phyloP scores from a whole-genome alignment of 2,113 vertebrate species.

The Elanus axillaris region DNA sequence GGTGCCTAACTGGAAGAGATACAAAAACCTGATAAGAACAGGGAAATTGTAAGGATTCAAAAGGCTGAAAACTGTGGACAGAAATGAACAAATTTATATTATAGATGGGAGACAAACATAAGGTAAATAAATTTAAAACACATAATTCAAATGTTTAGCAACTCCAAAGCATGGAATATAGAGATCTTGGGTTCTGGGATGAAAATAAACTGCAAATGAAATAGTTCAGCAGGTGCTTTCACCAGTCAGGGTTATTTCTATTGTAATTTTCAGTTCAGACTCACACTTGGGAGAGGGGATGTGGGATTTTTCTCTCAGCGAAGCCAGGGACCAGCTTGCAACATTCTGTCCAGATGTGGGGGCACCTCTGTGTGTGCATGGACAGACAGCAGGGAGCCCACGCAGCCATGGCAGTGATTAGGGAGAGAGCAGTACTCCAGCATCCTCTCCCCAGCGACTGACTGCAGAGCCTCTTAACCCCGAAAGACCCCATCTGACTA shows the following conservation, averaged over 20 bases:
- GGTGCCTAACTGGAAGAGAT: neutral
- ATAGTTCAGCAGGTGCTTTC: neutral
- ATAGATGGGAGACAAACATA: neutral
- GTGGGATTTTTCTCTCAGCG: neutral
- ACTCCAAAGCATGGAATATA: neutral
- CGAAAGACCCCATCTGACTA: neutral
- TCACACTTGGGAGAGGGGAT: neutral
- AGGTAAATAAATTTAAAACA: neutral
- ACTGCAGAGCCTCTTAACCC: neutral
- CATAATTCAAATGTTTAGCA: neutral
- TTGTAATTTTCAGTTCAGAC: neutral
- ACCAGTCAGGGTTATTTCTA: neutral
- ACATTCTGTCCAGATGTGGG: neutral
- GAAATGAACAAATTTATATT: neutral
- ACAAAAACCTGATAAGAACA: neutral
- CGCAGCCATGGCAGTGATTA: rapidly evolving
- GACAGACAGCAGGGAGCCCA: neutral
- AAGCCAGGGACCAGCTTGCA: neutral
- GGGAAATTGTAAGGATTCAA: neutral
- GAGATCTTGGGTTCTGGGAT: neutral
- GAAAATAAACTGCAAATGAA: neutral
- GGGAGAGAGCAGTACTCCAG: neutral
- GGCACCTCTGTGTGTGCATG: rapidly evolving
- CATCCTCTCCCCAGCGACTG: neutral
- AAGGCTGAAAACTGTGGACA: neutral